Base-by-base conservation (phyloP, 2,797 vertebrate species). In the Sebastes matsubarae region DNA sequence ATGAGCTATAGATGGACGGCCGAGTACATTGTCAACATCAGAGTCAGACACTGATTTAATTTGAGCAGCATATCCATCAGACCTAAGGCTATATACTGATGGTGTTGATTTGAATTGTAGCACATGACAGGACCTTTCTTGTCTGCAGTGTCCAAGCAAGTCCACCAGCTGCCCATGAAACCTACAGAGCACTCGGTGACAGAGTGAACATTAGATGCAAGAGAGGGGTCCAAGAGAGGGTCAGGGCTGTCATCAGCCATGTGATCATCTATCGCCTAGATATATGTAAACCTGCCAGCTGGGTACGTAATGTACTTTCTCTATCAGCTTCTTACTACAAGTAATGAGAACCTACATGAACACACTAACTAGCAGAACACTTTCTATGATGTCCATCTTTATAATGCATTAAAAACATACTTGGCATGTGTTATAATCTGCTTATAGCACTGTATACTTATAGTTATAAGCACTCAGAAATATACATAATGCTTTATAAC, bases 161-260 rank as follows among this genome's bases (percentile, higher is more conserved):
- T 90, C 68, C 83, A 81, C 78, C 80, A 78, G 87, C 80, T 90
- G 85, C 81, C 77, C 52, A 14, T 65, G 69, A 81, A 82, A 73
- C 58, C 54, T 30, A 32, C 14, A 9, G 70, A 67, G 54, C 55
- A 54, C 64, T 63, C n/a, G 22, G 50, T 88, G 87, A 86, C 84
- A 68, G 66, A 80, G 85, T 75, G 76, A 54, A 86, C 90, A 86
- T 57, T 77, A 75, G 11, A 74, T 6, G 52, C 54, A 57, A 78
- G 60, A 67, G 64, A 76, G 24, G 50, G 30, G 74, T 80, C 69
- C 16, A 63, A 8, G 61, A 70, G 57, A 58, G 78, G 68, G 79
- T 85, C 80, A 72, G 27, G 65, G 55, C 72, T 82, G 75, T 79
- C 77, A 79, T 72, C 54, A 30, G 58, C 64, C 24, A 18, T 64